Base-by-base conservation (phyloP, 1,140 invertebrate species). In the Holcopasites calliopsidis region DNA sequence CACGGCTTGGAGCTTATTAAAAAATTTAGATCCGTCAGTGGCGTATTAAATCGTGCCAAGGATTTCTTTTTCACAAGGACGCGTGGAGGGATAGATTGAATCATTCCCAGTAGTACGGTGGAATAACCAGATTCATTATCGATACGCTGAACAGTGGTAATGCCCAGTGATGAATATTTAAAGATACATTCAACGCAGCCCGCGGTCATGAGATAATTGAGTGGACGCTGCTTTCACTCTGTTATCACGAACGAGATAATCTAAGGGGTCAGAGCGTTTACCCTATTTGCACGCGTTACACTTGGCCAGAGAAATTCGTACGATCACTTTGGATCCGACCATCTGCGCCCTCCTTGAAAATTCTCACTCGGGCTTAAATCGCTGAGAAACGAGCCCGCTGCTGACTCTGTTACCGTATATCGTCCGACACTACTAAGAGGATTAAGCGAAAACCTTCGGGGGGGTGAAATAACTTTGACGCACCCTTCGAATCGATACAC, bases 401-500 rank as follows among this genome's bases (percentile, higher is more conserved):
- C 40, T 26, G 61, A 50, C 7, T 49, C 21, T 26, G 23, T 0
- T 26, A 33, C 16, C 10, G 10, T 40, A 33, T 23, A 33, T 47
- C 0, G 23, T 18, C 2, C 23, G 65, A 54, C 42, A 42, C n/a
- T 11, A 3, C 10, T 28, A 55, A 50, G 64, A 40, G 73, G 54
- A 62, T 70, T 76, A 76, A 31, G n/a, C 4, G 50, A 10, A 21
- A 44, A 21, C 11, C 52, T 31, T 42, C 8, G 38, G 6, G 18
- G 35, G 31, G 40, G 28, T 6, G 5, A 69, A 58, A 77, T 78
- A 52, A 82, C 80, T 83, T 82, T 72, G 58, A 71, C 65, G 68
- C 72, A 61, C 70, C 50, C 70, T 55, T 75, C 16, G 54, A 74
- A 80, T 80, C 77, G 70, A 83, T 80, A 76, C 40, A 42, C 13